A percentile compares a stretch with the other conserved stretches of the same genome.
Evolutionary conservation across 1,140 invertebrate species (phyloP).

Genomic region (Arion vulgaris): DNA sequence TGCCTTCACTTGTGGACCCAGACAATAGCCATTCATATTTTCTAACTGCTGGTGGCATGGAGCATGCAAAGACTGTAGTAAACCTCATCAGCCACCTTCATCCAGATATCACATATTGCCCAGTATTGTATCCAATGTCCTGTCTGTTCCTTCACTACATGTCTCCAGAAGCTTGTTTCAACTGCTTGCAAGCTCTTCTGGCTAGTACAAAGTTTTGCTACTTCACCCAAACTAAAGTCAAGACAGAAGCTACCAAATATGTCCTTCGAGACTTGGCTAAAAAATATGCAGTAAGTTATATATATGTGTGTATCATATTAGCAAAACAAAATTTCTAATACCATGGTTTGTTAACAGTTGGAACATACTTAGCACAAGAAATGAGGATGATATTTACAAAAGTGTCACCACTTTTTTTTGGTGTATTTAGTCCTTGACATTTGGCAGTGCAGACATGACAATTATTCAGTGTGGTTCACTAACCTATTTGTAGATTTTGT

Average conservation of each 20-base stretch:
- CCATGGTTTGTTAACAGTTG: no score
- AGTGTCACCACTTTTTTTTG: no score
- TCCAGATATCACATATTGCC: conserved; percentile 95
- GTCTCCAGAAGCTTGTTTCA: conserved; percentile 93
- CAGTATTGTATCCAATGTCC: conserved; percentile 90
- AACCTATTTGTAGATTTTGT: no score
- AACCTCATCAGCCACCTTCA: conserved; percentile 90
- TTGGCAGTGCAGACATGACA: no score
- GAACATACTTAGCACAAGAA: no score
- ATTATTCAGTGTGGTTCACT: no score
- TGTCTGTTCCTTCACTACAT: conserved; percentile 93
- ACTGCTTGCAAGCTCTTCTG: conserved; percentile 90
- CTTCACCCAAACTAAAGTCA: conserved; percentile 92
- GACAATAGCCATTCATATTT: conserved; percentile 78
- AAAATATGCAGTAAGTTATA: conserved; percentile 90
- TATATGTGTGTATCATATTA: no score
- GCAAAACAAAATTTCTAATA: no score
- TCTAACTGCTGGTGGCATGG: conserved; percentile 85
- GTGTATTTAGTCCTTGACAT: no score
- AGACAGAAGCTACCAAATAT: conserved; percentile 92
- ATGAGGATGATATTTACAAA: no score
- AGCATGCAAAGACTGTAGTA: conserved; percentile 87
- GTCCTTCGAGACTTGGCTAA: conserved; percentile 86
- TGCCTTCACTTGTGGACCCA: conserved; percentile 25
- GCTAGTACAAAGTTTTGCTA: conserved; percentile 76